These are phyloP conservation scores for Ostrea edulis DNA, from an alignment of 1,140 invertebrate genomes.

Conservation along the genomic window DNA sequence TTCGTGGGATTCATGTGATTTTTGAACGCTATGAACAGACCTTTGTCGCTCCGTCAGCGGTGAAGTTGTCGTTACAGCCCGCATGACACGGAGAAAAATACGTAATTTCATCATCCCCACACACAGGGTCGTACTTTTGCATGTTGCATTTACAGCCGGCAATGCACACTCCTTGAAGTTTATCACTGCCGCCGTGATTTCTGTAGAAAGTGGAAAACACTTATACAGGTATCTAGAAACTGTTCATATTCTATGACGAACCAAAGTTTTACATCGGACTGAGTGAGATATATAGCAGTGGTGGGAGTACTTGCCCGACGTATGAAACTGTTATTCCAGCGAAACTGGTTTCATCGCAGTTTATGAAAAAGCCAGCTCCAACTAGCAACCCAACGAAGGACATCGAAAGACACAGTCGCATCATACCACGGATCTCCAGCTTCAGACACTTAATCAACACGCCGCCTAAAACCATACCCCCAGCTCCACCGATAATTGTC, in stretches of 20 bases:
- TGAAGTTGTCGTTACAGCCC: conserved; percentile 83
- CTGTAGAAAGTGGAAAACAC: conserved; percentile 34
- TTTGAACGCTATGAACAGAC: background rate
- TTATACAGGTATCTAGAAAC: background rate
- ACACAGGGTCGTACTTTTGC: conserved; percentile 73
- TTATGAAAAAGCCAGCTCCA: conserved; percentile 60
- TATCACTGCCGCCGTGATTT: background rate
- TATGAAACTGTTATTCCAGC: conserved; percentile 52
- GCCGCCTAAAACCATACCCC: conserved; percentile 64
- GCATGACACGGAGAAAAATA: conserved; percentile 95
- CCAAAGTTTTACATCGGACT: background rate
- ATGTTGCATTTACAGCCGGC: conserved; percentile 59
- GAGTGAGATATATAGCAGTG: background rate
- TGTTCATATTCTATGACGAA: background rate
- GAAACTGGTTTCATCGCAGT: conserved; percentile 58
- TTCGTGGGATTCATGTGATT: no score
- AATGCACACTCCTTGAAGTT: conserved; percentile 57
- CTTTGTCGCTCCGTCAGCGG: conserved; percentile 47
- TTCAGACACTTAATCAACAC: conserved; percentile 59
- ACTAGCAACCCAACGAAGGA: conserved; percentile 53
- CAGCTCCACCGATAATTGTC: conserved; percentile 55
- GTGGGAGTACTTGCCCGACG: background rate
- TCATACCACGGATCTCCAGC: conserved; percentile 59
- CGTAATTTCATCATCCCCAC: conserved; percentile 87
- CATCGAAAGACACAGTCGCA: conserved; percentile 52